These are phyloP conservation scores for Brachynemurus nebulosus DNA, from an alignment of 2,888 invertebrate species.

Conservation along the genomic window DNA sequence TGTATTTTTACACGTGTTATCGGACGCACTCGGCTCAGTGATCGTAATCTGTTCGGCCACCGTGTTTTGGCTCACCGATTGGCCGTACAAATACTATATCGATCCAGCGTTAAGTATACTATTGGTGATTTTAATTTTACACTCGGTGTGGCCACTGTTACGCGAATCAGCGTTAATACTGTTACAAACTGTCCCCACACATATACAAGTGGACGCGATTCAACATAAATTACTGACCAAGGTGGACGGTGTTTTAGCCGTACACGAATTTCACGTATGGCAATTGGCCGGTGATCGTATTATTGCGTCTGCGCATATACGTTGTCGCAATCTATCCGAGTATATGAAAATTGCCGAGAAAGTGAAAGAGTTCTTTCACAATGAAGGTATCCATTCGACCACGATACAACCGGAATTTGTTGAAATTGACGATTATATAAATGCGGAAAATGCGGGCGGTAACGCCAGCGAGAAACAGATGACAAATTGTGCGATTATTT, in stretches of 20 bases:
- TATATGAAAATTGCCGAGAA: conserved; percentile 96
- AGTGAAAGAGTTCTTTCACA: conserved; percentile 94
- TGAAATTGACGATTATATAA: conserved; percentile 47
- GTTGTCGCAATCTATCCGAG: conserved; percentile 85
- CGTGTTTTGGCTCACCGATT: conserved; percentile 61
- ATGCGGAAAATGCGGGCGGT: conserved; percentile 32
- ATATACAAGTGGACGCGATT: conserved; percentile 89
- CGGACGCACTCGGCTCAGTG: conserved; percentile 91
- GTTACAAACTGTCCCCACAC: conserved; percentile 95
- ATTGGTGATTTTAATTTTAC: conserved; percentile 72
- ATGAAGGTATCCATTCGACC: conserved; percentile 96
- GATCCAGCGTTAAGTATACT: conserved; percentile 90
- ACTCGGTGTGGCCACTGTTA: conserved; percentile 83
- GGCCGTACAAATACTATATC: conserved; percentile 73
- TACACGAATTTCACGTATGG: conserved; percentile 98
- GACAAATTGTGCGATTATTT: conserved; percentile 83
- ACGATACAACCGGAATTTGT: conserved; percentile 98
- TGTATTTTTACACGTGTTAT: conserved; percentile 96
- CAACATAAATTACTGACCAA: conserved; percentile 74
- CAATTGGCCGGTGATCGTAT: conserved; percentile 93
- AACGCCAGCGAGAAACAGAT: conserved; percentile 40
- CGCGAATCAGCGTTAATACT: conserved; percentile 90
- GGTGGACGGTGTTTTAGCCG: conserved; percentile 87
- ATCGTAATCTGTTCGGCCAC: conserved; percentile 77
- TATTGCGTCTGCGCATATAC: conserved; percentile 93